Conservation (phyloP, 1,140 invertebrate species). For the Tetramorium parvispinum region DNA sequence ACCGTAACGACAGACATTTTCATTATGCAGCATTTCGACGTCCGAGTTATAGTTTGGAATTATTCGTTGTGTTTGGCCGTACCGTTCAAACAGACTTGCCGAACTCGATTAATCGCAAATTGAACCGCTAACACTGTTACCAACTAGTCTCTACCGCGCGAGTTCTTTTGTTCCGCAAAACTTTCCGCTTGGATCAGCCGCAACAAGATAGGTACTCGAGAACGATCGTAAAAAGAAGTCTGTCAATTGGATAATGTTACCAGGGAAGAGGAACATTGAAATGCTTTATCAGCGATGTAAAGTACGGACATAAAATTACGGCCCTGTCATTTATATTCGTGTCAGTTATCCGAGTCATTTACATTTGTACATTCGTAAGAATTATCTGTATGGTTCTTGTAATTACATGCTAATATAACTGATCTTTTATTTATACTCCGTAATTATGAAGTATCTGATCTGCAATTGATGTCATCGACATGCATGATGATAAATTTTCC, state of each 20-base stretch:
- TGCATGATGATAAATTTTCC: neutral
- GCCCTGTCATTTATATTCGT: conserved; percentile 7
- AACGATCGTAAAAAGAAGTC: conserved; percentile 50
- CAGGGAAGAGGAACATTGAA: conserved; percentile 12
- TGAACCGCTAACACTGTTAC: conserved; percentile 55
- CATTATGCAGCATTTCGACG: conserved; percentile 30
- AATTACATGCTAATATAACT: neutral
- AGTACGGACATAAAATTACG: neutral
- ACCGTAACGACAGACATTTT: conserved; percentile 7
- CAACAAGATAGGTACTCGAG: conserved; percentile 44
- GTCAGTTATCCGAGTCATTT: neutral
- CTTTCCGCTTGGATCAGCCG: conserved; percentile 51
- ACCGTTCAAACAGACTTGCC: conserved; percentile 18
- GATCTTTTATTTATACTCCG: neutral
- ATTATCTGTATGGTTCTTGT: neutral
- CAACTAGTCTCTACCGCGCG: conserved; percentile 10
- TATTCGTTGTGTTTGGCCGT: conserved; percentile 14
- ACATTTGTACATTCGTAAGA: neutral
- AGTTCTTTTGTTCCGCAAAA: conserved; percentile 49
- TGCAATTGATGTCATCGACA: neutral
- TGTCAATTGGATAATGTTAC: conserved; percentile 38
- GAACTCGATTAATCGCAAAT: conserved; percentile 59
- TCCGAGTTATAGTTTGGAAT: conserved; percentile 9
- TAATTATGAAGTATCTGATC: neutral
- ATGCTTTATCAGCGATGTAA: conserved; percentile 33